A percentile compares a stretch with the other conserved stretches of the same genome.
phyloP scores from a whole-genome alignment of 2,113 vertebrate genomes.

The Hiodon tergisus region DNA sequence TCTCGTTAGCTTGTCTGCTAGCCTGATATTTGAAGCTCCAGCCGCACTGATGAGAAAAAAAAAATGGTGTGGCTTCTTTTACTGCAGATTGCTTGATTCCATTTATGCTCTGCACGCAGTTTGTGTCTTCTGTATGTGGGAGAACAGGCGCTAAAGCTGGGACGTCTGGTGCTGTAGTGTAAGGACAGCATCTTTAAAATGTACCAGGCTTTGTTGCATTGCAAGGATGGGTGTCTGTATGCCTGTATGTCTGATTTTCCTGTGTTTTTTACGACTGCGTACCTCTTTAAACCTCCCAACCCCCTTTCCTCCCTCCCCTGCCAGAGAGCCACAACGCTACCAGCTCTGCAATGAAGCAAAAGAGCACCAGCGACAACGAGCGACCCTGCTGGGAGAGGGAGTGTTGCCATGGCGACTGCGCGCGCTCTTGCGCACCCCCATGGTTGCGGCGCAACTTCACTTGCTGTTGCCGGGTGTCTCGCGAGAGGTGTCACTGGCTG shows the following conservation, averaged over 20 bases:
- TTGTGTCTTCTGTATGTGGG: background rate
- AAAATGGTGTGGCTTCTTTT: too few relatives aligned
- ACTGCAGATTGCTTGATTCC: too few relatives aligned
- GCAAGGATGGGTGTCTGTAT: slow-evolving; percentile 32
- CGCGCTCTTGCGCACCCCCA: slow-evolving; percentile 15
- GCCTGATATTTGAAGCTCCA: too few relatives aligned
- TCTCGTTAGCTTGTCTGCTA: too few relatives aligned
- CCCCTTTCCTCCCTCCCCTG: background rate
- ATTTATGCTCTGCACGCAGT: too few relatives aligned
- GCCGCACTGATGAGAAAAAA: too few relatives aligned
- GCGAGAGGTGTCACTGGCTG: background rate
- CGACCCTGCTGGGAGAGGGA: slow-evolving; percentile 4
- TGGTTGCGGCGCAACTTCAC: too few relatives aligned
- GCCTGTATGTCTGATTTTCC: background rate
- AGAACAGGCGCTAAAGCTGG: background rate
- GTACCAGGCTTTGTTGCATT: slow-evolving; percentile 52
- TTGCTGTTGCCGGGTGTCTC: background rate
- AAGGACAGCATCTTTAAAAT: too few relatives aligned
- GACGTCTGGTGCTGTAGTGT: too few relatives aligned
- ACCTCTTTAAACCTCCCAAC: background rate
- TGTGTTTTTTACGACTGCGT: background rate
- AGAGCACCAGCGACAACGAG: background rate
- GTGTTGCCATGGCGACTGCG: slow-evolving; percentile 7
- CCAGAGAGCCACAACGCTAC: background rate
- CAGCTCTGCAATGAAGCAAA: background rate